Percentiles rank a stretch among this genome's conserved stretches.
Evolutionary conservation across 2,113 vertebrate species (phyloP).

Genomic region (Stercorarius parasiticus): DNA sequence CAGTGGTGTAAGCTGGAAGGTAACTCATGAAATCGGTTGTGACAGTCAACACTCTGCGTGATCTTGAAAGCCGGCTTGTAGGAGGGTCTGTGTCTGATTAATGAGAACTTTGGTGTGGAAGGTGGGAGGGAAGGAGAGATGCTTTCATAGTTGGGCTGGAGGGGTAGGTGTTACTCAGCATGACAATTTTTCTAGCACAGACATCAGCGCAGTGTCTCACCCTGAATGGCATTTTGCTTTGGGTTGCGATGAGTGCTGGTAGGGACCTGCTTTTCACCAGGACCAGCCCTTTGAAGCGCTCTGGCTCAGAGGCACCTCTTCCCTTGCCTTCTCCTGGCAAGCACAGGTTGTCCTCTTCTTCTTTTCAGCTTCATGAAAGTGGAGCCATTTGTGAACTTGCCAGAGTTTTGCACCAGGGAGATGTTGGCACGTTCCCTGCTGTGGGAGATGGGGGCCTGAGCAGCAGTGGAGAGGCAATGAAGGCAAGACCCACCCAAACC

Average conservation of each 20-base stretch:
- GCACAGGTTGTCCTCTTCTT: neutral
- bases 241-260: neutral
- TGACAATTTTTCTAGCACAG: neutral
- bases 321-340: neutral
- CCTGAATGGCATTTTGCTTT: neutral
- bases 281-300: neutral
- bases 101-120: neutral
- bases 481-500: neutral
- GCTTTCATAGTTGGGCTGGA: neutral
- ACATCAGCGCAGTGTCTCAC: neutral
- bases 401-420: neutral
- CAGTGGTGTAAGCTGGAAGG: neutral
- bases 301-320: neutral
- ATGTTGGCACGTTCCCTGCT: neutral
- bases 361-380: neutral
- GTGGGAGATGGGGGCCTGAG: neutral
- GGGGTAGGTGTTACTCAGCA: neutral
- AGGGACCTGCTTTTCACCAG: neutral
- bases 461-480: neutral
- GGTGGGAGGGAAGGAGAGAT: neutral
- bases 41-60: neutral
- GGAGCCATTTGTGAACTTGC: neutral
- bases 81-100: neutral
- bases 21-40: neutral
- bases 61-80: neutral